Evolutionary conservation across 2,888 invertebrate species (phyloP).

Genomic region (Melanchra persicariae): DNA sequence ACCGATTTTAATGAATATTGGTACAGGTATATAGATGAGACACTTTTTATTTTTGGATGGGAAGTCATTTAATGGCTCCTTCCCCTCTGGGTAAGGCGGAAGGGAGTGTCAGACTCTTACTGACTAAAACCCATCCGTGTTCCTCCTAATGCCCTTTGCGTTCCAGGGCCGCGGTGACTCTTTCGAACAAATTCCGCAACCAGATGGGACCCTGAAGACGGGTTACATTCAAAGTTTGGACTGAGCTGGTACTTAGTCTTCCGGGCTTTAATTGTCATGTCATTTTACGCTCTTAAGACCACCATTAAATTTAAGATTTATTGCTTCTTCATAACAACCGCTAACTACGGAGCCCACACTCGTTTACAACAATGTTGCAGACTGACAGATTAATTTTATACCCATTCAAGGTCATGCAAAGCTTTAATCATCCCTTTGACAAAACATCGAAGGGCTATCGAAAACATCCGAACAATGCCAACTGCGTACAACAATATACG

Average conservation of each 20-base stretch:
- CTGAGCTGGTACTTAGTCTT: background rate
- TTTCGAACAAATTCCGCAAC: too few relatives aligned
- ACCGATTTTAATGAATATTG: too few relatives aligned
- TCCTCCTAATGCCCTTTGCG: too few relatives aligned
- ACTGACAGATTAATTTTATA: background rate
- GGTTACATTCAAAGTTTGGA: background rate
- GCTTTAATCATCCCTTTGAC: conserved; percentile 14
- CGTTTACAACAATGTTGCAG: background rate
- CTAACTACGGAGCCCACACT: background rate
- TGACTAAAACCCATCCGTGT: too few relatives aligned
- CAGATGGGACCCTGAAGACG: too few relatives aligned
- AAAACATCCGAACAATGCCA: conserved; percentile 58
- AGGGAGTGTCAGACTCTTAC: too few relatives aligned
- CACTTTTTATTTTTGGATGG: too few relatives aligned
- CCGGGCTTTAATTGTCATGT: background rate
- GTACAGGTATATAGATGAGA: too few relatives aligned
- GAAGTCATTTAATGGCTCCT: too few relatives aligned
- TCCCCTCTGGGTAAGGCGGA: too few relatives aligned
- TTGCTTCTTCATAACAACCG: background rate
- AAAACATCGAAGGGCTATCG: conserved; percentile 17
- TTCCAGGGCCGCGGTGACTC: too few relatives aligned
- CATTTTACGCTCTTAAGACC: background rate
- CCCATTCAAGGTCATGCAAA: background rate
- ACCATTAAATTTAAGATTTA: background rate
- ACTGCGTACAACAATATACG: conserved; percentile 59